Percentiles rank a stretch among this genome's conserved stretches.
Evolutionary conservation across 1,140 invertebrate species (phyloP).

Genomic region (Diachasmimorpha longicaudata): DNA sequence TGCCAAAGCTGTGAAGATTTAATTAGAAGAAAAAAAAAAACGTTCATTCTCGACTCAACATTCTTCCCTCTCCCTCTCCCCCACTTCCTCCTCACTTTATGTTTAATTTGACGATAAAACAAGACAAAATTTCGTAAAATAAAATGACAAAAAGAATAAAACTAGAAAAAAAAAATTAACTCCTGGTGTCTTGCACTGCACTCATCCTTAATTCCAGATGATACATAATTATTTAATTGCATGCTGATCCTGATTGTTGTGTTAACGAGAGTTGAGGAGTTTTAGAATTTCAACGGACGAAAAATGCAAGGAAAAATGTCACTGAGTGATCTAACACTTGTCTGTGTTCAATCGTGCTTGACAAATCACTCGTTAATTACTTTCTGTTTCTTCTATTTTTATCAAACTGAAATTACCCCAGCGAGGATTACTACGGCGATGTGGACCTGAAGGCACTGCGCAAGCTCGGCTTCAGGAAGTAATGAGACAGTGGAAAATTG

Average conservation of each 20-base stretch:
- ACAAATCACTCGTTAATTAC: neutral
- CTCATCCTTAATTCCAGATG: conserved; percentile 7
- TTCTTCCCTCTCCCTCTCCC: neutral
- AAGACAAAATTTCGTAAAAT: conserved; percentile 24
- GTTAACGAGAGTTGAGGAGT: neutral
- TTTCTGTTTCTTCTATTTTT: neutral
- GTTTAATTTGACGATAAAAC: conserved; percentile 24
- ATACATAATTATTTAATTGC: neutral
- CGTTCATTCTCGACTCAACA: conserved; percentile 13
- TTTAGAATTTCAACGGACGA: neutral
- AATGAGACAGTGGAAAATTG: neutral
- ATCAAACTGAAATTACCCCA: conserved; percentile 49
- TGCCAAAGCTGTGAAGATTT: conserved; percentile 28
- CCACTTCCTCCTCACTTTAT: conserved; percentile 14
- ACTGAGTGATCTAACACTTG: neutral
- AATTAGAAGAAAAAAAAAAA: neutral
- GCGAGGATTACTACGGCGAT: conserved; percentile 85
- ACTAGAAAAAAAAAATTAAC: neutral
- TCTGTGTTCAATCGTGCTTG: neutral
- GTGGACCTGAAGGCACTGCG: conserved; percentile 81
- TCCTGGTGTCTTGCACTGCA: conserved; percentile 7
- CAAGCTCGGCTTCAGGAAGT: conserved; percentile 73
- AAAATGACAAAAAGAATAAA: conserved; percentile 28
- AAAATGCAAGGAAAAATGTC: neutral
- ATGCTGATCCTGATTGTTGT: neutral